Conservation (phyloP, 2,113 vertebrate genomes). For the Podarcis raffonei region DNA sequence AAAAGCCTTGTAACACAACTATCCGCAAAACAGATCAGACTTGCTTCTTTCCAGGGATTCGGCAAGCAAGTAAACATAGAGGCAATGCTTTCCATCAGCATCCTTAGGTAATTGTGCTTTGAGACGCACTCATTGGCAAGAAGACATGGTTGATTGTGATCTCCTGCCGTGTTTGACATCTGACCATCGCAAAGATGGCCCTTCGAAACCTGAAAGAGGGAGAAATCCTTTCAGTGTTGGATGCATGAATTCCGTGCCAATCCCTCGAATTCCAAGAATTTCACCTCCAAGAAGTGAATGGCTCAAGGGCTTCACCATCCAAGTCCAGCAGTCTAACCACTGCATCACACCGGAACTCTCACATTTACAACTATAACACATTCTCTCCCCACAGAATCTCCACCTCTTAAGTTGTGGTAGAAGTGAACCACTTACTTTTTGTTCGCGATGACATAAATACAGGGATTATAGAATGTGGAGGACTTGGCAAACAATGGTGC, state of each 20-base stretch:
- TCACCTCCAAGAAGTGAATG: background rate
- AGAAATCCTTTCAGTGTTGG: background rate
- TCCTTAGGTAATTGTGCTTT: slow-evolving; percentile 52
- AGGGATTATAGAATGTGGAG: slow-evolving; percentile 98
- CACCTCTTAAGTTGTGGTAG: background rate
- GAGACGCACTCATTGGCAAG: slow-evolving; percentile 83
- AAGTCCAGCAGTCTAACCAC: no score
- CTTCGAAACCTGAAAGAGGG: slow-evolving; percentile 85
- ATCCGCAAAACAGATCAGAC: slow-evolving; percentile 22
- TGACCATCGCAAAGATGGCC: slow-evolving; percentile 89
- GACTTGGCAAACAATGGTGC: slow-evolving; percentile 98
- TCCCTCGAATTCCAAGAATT: background rate
- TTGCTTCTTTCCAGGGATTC: slow-evolving; percentile 11
- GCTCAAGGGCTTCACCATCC: no score
- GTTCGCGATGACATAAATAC: slow-evolving; percentile 95
- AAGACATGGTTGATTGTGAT: slow-evolving; percentile 80
- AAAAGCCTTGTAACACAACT: slow-evolving; percentile 15
- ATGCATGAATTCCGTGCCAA: background rate
- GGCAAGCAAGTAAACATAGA: background rate
- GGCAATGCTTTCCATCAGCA: slow-evolving; percentile 17
- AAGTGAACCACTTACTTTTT: slow-evolving; percentile 87
- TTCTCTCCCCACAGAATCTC: background rate
- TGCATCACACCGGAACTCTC: no score
- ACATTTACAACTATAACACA: background rate
- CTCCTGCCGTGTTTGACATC: slow-evolving; percentile 86